phyloP scores from a whole-genome alignment of 2,888 invertebrate species.

The Drosophila nr. fundita region DNA sequence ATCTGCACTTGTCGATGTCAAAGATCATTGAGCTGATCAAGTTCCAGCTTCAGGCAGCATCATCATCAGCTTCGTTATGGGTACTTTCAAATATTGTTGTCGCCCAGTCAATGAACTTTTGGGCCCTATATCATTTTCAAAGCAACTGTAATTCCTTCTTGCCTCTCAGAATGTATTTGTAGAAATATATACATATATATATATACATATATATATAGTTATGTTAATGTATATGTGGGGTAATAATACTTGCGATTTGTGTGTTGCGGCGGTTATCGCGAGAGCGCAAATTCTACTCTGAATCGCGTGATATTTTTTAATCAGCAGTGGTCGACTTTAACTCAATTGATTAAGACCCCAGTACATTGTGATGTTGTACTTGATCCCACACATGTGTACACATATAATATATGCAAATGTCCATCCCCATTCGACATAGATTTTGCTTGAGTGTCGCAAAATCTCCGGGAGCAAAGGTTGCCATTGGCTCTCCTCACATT shows the following conservation, averaged over 20 bases:
- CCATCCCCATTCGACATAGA: conserved; percentile 53
- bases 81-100: conserved; percentile 13
- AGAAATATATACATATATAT: neutral
- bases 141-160: conserved; percentile 33
- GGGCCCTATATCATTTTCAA: conserved; percentile 12
- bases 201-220: neutral
- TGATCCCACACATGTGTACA: conserved; percentile 30
- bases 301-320: conserved; percentile 81
- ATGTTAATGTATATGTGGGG: neutral
- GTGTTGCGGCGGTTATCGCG: conserved; percentile 38
- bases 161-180: neutral
- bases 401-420: conserved; percentile 6
- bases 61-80: neutral
- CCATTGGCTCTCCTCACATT: conserved; percentile 25
- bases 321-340: conserved; percentile 61
- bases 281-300: conserved; percentile 75
- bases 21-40: conserved; percentile 60
- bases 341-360: conserved; percentile 74
- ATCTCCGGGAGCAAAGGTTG: conserved; percentile 81
- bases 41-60: conserved; percentile 20
- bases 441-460: conserved; percentile 52
- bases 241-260: conserved; percentile 21
- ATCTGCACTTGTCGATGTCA: conserved; percentile 25
- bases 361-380: conserved; percentile 33
- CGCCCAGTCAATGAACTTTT: conserved; percentile 69